These are phyloP conservation scores for Acleris holmiana DNA, from an alignment of 2,888 invertebrate species.

Conservation along the genomic window DNA sequence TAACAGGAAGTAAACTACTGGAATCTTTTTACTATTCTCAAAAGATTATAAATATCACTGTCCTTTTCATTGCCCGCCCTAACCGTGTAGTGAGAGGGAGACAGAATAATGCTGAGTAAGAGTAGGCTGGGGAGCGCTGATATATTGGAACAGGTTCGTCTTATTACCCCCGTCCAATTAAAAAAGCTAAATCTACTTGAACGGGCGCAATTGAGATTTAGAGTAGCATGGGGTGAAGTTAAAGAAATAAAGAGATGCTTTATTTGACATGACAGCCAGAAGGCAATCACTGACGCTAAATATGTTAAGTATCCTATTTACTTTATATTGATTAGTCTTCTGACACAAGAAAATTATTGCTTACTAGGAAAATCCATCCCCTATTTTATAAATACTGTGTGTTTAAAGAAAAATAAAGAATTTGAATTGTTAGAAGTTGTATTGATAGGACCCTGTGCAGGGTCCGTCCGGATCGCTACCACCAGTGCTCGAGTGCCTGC, in stretches of 20 bases:
- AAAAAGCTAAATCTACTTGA: conserved; percentile 20
- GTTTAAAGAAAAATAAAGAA: no score
- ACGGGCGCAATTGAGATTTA: conserved; percentile 13
- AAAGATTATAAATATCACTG: conserved; percentile 8
- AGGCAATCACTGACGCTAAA: no score
- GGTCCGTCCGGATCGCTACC: no score
- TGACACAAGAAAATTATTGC: no score
- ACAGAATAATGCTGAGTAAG: conserved; percentile 16
- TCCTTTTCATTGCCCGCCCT: conserved; percentile 3
- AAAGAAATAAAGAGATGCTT: background rate
- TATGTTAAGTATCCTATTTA: no score
- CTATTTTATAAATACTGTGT: no score
- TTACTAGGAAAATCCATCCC: no score
- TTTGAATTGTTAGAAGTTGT: no score
- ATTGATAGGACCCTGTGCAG: no score
- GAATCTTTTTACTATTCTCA: background rate
- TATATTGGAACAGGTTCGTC: conserved; percentile 13
- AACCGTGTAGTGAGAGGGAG: conserved; percentile 11
- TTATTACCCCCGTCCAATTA: conserved; percentile 25
- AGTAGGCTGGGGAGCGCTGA: conserved; percentile 11
- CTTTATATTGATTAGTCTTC: no score
- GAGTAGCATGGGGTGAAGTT: background rate
- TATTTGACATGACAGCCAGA: no score
- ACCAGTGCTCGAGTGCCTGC: no score
- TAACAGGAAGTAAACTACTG: background rate